These are phyloP conservation scores for Alces alces DNA, from an alignment of 2,113 vertebrate species.

Conservation along the genomic window DNA sequence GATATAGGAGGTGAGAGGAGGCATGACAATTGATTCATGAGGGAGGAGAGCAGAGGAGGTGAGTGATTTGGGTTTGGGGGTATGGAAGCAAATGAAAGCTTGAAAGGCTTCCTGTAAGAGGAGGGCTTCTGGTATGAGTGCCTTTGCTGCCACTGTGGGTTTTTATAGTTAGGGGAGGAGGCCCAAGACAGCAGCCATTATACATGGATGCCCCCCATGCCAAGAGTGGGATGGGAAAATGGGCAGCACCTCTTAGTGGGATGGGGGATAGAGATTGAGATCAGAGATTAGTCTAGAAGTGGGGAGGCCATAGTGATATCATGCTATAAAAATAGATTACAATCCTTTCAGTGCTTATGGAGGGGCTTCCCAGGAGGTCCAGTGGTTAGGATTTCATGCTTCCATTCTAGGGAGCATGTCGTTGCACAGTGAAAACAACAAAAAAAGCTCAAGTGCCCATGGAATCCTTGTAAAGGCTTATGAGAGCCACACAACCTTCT, in stretches of 20 bases:
- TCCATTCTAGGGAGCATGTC: neutral
- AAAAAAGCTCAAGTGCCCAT: neutral
- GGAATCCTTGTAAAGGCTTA: neutral
- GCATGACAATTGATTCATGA: no score
- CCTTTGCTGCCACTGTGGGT: no score
- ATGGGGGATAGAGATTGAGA: neutral
- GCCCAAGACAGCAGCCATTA: neutral
- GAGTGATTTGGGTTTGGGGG: neutral
- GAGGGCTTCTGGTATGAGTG: neutral
- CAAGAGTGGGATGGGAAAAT: neutral
- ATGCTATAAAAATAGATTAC: neutral
- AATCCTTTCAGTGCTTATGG: neutral
- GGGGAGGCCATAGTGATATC: neutral
- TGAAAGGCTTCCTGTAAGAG: neutral
- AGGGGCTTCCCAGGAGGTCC: neutral
- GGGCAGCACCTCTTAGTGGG: neutral
- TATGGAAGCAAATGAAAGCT: neutral
- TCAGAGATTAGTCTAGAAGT: neutral
- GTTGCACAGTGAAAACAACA: neutral
- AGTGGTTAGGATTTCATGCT: neutral
- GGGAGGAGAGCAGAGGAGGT: neutral
- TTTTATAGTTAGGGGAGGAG: neutral
- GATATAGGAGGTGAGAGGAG: neutral
- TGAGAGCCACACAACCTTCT: neutral
- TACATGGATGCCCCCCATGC: rapidly evolving